Evolutionary conservation across 2,113 vertebrate genomes (phyloP).

Genomic region (Scartelaos histophorus): DNA sequence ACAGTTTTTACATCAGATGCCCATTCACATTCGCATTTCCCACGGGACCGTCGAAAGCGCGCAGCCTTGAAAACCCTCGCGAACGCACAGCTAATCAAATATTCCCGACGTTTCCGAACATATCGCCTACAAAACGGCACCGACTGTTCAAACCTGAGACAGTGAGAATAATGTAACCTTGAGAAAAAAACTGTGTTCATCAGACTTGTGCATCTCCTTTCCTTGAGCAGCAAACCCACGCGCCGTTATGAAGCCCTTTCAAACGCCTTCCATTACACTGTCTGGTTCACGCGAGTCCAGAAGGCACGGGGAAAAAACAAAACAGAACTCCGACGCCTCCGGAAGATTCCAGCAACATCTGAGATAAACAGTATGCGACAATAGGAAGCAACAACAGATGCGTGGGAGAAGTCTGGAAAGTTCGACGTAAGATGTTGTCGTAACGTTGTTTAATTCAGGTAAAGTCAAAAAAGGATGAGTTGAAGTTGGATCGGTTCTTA

Average conservation of each 20-base stretch:
- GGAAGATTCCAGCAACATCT: conserved; percentile 14
- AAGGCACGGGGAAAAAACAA: conserved; percentile 13
- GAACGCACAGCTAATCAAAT: background rate
- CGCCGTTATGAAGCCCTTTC: background rate
- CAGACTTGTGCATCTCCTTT: background rate
- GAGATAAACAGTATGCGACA: background rate
- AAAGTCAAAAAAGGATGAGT: no score
- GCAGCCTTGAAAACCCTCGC: background rate
- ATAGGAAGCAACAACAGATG: background rate
- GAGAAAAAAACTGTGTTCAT: conserved; percentile 2
- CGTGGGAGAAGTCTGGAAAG: background rate
- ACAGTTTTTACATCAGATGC: background rate
- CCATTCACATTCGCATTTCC: background rate
- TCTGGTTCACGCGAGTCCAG: conserved; percentile 1
- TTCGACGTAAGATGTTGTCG: no score
- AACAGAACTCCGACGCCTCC: conserved; percentile 5
- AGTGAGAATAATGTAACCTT: background rate
- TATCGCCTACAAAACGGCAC: background rate
- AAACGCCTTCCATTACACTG: conserved; percentile 2
- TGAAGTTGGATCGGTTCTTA: no score
- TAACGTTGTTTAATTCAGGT: no score
- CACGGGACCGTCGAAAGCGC: background rate
- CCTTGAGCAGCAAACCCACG: conserved; percentile 5
- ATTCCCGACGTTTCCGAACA: background rate
- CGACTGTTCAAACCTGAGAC: background rate